Evolutionary conservation across 2,888 invertebrate genomes (phyloP).

Genomic region (Amphipyra tragopoginis): DNA sequence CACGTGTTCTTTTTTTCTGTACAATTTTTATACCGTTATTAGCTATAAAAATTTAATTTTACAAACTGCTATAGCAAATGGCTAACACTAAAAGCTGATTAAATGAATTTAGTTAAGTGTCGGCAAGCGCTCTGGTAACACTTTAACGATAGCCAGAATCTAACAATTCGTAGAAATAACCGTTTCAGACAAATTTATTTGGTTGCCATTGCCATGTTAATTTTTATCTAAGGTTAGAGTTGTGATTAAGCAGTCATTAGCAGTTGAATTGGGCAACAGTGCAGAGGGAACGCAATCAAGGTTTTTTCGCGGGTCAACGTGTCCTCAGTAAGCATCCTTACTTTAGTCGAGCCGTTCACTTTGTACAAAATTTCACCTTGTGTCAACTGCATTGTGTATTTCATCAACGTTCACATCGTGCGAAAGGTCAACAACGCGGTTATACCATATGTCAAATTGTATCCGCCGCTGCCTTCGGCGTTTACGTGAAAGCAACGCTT

Average conservation of each 20-base stretch:
- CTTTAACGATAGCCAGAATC: constrained; percentile 26
- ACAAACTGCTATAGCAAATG: constrained; percentile 15
- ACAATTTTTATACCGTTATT: constrained; percentile 21
- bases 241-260: constrained; percentile 59
- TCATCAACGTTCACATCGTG: constrained; percentile 71
- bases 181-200: constrained; percentile 46
- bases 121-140: constrained; percentile 9
- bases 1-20: constrained; percentile 35
- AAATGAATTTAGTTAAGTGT: constrained; percentile 31
- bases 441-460: constrained; percentile 63
- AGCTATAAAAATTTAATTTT: constrained; percentile 11
- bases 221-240: constrained; percentile 57
- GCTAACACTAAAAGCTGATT: constrained; percentile 32
- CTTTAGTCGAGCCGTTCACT: constrained; percentile 80
- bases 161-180: constrained; percentile 36
- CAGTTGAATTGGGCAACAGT: constrained; percentile 67
- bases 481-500: constrained; percentile 60
- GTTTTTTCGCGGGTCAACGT: constrained; percentile 71
- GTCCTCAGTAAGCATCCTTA: constrained; percentile 78
- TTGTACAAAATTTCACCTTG: constrained; percentile 83
- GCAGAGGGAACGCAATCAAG: constrained; percentile 73
- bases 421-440: constrained; percentile 70
- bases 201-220: constrained; percentile 55
- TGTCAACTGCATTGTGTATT: constrained; percentile 76
- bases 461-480: constrained; percentile 48